Percentiles rank a stretch among this genome's conserved stretches.
Conservation (phyloP, 1,140 invertebrate genomes). For the Choristoneura fumiferana region DNA sequence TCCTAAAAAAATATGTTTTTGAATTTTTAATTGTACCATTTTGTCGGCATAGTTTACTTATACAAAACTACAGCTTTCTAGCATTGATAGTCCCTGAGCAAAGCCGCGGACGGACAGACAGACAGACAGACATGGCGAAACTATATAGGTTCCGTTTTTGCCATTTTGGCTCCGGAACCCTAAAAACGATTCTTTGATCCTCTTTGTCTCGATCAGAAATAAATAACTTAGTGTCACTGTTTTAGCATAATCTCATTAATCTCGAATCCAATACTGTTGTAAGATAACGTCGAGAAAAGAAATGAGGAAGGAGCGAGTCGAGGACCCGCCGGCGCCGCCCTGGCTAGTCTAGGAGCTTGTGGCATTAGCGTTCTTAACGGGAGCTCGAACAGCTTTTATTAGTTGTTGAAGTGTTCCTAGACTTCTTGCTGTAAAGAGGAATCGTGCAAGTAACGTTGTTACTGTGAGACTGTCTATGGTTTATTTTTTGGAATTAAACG, state of each 20-base stretch:
- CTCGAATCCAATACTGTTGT: conserved; percentile 8
- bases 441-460: not conserved
- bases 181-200: too few relatives aligned
- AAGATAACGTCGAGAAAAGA: conserved; percentile 8
- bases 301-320: conserved; percentile 11
- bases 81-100: too few relatives aligned
- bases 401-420: conserved; percentile 10
- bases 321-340: conserved; percentile 12
- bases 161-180: too few relatives aligned
- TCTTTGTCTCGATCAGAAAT: conserved; percentile 1
- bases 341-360: not conserved
- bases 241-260: conserved; percentile 18
- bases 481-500: too few relatives aligned
- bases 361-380: not conserved
- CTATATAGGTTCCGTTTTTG: too few relatives aligned
- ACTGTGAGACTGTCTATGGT: too few relatives aligned
- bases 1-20: too few relatives aligned
- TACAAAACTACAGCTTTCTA: too few relatives aligned
- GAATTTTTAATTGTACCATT: too few relatives aligned
- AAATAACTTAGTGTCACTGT: not conserved
- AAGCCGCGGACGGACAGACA: too few relatives aligned
- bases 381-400: not conserved
- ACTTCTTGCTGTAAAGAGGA: conserved; percentile 3
- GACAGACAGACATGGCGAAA: too few relatives aligned
- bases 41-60: too few relatives aligned